phyloP scores from a whole-genome alignment of 1,140 invertebrate genomes.

The Drosophila grimshawi region DNA sequence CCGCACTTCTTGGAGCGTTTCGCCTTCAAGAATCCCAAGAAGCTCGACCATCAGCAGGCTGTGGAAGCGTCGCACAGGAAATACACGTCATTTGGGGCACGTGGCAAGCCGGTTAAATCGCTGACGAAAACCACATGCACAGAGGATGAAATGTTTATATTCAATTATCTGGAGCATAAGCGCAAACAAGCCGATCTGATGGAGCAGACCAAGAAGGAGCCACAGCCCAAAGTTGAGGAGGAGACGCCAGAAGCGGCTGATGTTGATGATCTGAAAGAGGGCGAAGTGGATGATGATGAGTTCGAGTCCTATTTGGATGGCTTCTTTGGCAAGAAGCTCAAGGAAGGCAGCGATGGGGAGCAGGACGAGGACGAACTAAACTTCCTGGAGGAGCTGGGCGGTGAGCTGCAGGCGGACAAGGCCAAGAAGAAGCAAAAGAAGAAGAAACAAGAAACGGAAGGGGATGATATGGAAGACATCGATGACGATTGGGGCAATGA shows the following conservation, averaged over 20 bases:
- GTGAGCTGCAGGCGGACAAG: constrained; percentile 58
- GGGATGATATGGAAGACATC: constrained; percentile 75
- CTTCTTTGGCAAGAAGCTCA: constrained; percentile 85
- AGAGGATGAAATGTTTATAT: constrained; percentile 83
- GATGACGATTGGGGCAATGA: constrained; percentile 81
- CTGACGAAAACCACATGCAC: constrained; percentile 74
- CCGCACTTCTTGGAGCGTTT: constrained; percentile 97
- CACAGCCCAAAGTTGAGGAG: constrained; percentile 47
- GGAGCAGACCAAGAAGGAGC: constrained; percentile 58
- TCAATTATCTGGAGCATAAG: constrained; percentile 83
- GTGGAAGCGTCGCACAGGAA: constrained; percentile 70
- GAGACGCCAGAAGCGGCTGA: constrained; percentile 69
- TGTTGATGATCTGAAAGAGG: constrained; percentile 86
- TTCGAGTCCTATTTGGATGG: constrained; percentile 91
- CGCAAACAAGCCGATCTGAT: constrained; percentile 68
- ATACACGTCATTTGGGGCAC: constrained; percentile 66
- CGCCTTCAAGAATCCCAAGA: constrained; percentile 98
- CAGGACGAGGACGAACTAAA: constrained; percentile 84
- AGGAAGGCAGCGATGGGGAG: constrained; percentile 80
- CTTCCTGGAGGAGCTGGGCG: constrained; percentile 72
- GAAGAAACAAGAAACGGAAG: constrained; percentile 61
- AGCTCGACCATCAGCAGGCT: constrained; percentile 85
- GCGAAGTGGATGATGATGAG: constrained; percentile 94
- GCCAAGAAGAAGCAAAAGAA: constrained; percentile 84
- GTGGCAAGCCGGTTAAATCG: constrained; percentile 70